A percentile compares a stretch with the other conserved stretches of the same genome.
phyloP scores from a whole-genome alignment of 2,113 vertebrate species.

The Astur gentilis region DNA sequence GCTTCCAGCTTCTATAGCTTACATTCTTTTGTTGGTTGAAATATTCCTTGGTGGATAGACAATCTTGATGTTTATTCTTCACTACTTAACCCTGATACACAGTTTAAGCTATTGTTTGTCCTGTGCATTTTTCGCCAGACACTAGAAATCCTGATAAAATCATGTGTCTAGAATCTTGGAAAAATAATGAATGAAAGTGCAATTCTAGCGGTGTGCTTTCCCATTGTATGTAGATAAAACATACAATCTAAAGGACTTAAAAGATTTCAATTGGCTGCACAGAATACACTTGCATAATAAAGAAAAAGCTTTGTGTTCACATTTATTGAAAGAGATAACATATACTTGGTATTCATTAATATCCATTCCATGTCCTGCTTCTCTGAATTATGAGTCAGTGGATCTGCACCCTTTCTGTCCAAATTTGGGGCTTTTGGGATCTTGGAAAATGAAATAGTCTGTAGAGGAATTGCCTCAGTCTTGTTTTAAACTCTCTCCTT shows the following conservation, averaged over 20 bases:
- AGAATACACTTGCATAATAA: neutral
- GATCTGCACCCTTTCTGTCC: neutral
- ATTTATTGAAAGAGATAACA: neutral
- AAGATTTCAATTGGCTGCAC: neutral
- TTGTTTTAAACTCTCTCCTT: neutral
- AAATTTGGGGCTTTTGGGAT: neutral
- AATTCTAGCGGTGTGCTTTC: neutral
- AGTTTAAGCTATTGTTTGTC: constrained; percentile 1
- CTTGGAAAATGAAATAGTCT: neutral
- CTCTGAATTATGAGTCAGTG: neutral
- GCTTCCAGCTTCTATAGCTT: neutral
- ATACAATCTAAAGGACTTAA: neutral
- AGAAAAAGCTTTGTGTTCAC: neutral
- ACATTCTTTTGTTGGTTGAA: neutral
- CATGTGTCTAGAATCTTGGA: neutral
- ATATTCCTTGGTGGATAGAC: neutral
- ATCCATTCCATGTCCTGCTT: neutral
- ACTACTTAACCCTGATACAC: neutral
- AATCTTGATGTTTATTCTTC: neutral
- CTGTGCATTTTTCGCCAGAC: neutral
- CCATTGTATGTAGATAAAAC: neutral
- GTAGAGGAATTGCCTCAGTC: neutral
- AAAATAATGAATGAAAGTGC: neutral
- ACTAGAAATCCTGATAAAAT: neutral
- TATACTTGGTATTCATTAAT: neutral